A percentile compares a stretch with the other conserved stretches of the same genome.
Conservation (phyloP, 2,888 invertebrate species). For the Apoda limacodes region DNA sequence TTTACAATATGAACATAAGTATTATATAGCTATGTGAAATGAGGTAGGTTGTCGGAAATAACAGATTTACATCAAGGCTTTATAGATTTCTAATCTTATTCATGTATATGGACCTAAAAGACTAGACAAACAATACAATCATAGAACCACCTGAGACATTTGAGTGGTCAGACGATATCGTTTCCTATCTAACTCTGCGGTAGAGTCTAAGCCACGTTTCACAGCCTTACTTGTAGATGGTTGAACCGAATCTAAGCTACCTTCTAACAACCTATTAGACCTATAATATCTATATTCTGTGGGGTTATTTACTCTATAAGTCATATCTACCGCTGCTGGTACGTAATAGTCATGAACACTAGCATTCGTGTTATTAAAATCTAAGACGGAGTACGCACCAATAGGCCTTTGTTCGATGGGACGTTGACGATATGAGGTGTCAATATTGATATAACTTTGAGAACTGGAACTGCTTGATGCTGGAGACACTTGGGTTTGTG, state of each 20-base stretch:
- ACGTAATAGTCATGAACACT: constrained; percentile 30
- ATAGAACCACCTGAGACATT: constrained; percentile 56
- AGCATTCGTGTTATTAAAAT: constrained; percentile 26
- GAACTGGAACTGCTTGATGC: constrained; percentile 38
- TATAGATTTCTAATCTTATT: too few relatives aligned
- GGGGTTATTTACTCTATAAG: constrained; percentile 39
- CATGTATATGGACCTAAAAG: constrained; percentile 6
- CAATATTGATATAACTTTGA: constrained; percentile 25
- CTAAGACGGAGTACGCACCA: constrained; percentile 37
- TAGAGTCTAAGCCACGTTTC: constrained; percentile 43
- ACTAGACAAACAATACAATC: constrained; percentile 34
- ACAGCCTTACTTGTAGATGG: constrained; percentile 44
- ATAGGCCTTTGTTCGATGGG: constrained; percentile 24
- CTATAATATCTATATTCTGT: constrained; percentile 46
- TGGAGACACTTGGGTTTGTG: constrained; percentile 37
- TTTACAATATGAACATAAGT: too few relatives aligned
- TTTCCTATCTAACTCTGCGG: constrained; percentile 45
- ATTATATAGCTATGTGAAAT: too few relatives aligned
- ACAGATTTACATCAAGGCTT: too few relatives aligned
- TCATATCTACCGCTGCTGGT: constrained; percentile 35
- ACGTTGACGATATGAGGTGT: constrained; percentile 33
- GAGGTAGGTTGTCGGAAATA: too few relatives aligned
- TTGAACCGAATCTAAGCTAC: constrained; percentile 34
- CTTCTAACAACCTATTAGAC: constrained; percentile 44
- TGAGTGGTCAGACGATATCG: constrained; percentile 44